A percentile compares a stretch with the other conserved stretches of the same genome.
These are phyloP conservation scores for Lerema accius DNA, from an alignment of 1,140 invertebrate species.

Conservation along the genomic window DNA sequence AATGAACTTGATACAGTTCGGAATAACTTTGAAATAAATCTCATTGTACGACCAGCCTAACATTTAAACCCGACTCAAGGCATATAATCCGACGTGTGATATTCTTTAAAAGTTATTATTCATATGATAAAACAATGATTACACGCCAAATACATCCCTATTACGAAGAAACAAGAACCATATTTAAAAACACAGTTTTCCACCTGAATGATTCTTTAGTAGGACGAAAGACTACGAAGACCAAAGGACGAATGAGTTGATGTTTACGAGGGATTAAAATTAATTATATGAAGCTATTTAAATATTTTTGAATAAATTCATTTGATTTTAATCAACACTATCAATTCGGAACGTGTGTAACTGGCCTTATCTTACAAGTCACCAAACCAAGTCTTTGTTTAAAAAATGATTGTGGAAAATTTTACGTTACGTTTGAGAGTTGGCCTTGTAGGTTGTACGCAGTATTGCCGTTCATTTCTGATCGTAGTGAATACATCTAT, in stretches of 20 bases:
- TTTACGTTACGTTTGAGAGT: neutral
- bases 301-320: neutral
- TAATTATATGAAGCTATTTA: slow-evolving; percentile 2
- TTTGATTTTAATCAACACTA: neutral
- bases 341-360: neutral
- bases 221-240: slow-evolving; percentile 13
- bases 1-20: too few relatives aligned
- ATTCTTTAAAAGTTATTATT: slow-evolving; percentile 36
- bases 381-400: neutral
- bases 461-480: too few relatives aligned
- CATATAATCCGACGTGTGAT: slow-evolving; percentile 53
- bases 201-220: slow-evolving; percentile 9
- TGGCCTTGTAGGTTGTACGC: too few relatives aligned
- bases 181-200: neutral
- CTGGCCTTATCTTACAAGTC: neutral
- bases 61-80: slow-evolving; percentile 41
- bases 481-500: too few relatives aligned
- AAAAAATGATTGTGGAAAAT: neutral
- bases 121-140: slow-evolving; percentile 32
- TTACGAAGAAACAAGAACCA: neutral
- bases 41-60: slow-evolving; percentile 36
- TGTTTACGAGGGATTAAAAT: slow-evolving; percentile 6
- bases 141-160: slow-evolving; percentile 6
- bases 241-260: neutral
- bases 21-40: neutral